Evolutionary conservation across 1,140 invertebrate species (phyloP).

Genomic region (Nephotettix cincticeps): DNA sequence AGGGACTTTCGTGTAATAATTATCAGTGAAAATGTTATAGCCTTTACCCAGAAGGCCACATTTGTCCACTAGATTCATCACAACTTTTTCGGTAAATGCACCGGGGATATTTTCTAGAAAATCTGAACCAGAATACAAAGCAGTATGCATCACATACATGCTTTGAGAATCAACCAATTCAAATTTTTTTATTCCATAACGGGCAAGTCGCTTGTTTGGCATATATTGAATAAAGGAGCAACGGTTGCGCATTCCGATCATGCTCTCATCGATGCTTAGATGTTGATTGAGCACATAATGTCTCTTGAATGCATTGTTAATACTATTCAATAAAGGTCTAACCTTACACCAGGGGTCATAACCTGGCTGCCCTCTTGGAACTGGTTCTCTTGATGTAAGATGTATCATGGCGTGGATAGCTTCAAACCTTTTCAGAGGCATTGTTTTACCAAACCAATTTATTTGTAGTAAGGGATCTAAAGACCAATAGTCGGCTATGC

Average conservation of each 20-base stretch:
- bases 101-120: neutral
- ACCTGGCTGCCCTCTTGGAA: conserved; percentile 7
- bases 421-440: no score
- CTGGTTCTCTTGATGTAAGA: neutral
- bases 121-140: neutral
- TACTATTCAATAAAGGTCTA: neutral
- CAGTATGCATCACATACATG: conserved; percentile 7
- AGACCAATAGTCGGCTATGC: no score
- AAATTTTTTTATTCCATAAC: conserved; percentile 20
- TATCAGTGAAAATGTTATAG: conserved; percentile 23
- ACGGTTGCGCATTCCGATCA: conserved; percentile 11
- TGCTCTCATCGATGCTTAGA: conserved; percentile 17
- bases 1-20: conserved; percentile 21
- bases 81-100: conserved; percentile 17
- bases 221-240: conserved; percentile 11
- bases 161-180: neutral
- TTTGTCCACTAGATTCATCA: conserved; percentile 9
- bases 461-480: no score
- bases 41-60: conserved; percentile 7
- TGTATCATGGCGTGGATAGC: neutral
- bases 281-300: neutral
- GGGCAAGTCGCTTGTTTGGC: neutral
- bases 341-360: conserved; percentile 21
- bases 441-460: conserved; percentile 5
- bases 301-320: neutral